phyloP scores from a whole-genome alignment of 1,140 invertebrate genomes.

The Trachymyrmex septentrionalis region DNA sequence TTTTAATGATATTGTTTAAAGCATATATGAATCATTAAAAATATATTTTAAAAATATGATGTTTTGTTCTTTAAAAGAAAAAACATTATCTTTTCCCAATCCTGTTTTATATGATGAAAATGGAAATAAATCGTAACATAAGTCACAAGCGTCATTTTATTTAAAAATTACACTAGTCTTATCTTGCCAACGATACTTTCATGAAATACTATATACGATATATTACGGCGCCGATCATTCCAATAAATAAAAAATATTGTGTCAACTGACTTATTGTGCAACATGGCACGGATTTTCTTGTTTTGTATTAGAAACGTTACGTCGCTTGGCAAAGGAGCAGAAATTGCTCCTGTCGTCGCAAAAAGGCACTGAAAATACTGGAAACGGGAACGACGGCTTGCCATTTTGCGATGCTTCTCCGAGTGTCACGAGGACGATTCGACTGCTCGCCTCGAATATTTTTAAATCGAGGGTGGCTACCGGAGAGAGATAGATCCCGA shows the following conservation, averaged over 20 bases:
- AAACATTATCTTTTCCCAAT: too few species aligned
- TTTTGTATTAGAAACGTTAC: constrained; percentile 25
- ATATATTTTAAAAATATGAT: too few species aligned
- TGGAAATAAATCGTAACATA: neutral
- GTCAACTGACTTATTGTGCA: neutral
- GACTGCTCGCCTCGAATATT: constrained; percentile 19
- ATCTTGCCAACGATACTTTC: constrained; percentile 9
- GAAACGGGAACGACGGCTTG: constrained; percentile 21
- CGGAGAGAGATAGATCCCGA: neutral
- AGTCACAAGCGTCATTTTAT: neutral
- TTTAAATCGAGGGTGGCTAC: constrained; percentile 32
- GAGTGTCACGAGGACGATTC: neutral
- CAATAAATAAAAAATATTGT: constrained; percentile 43
- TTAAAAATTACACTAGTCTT: neutral
- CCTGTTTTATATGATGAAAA: neutral
- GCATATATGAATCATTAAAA: too few species aligned
- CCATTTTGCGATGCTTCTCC: constrained; percentile 7
- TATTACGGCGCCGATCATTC: constrained; percentile 12
- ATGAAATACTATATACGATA: constrained; percentile 15
- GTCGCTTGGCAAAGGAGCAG: constrained; percentile 12
- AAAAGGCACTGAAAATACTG: constrained; percentile 18
- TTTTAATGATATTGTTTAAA: too few species aligned
- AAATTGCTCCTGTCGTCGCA: constrained; percentile 30
- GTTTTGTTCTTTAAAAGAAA: too few species aligned
- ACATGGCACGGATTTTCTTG: constrained; percentile 35